A percentile compares a stretch with the other conserved stretches of the same genome.
Evolutionary conservation across 2,797 vertebrate genomes (phyloP).

Genomic region (Chanos chanos): DNA sequence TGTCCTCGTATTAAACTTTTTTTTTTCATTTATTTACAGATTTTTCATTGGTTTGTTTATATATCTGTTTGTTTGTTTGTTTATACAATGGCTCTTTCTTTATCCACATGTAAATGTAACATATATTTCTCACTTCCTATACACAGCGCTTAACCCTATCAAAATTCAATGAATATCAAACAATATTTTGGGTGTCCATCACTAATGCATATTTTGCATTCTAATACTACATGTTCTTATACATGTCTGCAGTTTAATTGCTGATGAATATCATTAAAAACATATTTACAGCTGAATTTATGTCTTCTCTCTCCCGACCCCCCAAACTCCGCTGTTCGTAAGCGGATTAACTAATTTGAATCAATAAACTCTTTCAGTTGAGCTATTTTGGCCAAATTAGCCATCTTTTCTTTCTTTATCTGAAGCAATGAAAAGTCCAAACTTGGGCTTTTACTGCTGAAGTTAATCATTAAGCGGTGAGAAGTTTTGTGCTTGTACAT

Average conservation of each 20-base stretch:
- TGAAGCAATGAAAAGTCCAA: slow-evolving; percentile 56
- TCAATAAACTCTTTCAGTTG: slow-evolving; percentile 73
- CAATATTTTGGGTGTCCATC: slow-evolving; percentile 75
- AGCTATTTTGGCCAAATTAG: slow-evolving; percentile 56
- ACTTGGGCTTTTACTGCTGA: slow-evolving; percentile 46
- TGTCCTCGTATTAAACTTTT: too few species aligned
- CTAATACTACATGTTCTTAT: slow-evolving; percentile 72
- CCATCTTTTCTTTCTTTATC: slow-evolving; percentile 62
- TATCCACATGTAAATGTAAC: too few species aligned
- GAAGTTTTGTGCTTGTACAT: neutral
- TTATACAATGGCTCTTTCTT: too few species aligned
- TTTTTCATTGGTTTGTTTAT: too few species aligned
- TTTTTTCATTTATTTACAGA: too few species aligned
- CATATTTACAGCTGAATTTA: slow-evolving; percentile 76
- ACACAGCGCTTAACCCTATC: slow-evolving; percentile 67
- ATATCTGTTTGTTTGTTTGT: too few species aligned
- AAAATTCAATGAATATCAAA: slow-evolving; percentile 73
- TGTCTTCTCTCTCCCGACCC: slow-evolving; percentile 64
- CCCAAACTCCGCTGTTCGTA: slow-evolving; percentile 68
- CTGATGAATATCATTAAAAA: slow-evolving; percentile 76
- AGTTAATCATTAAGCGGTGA: slow-evolving; percentile 40
- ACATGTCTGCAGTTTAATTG: slow-evolving; percentile 76
- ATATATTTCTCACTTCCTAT: slow-evolving; percentile 54
- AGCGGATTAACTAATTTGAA: slow-evolving; percentile 82
- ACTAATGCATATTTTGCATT: slow-evolving; percentile 67